Evolutionary conservation across 2,888 invertebrate genomes (phyloP).

Genomic region (Linnaemya tessellans): DNA sequence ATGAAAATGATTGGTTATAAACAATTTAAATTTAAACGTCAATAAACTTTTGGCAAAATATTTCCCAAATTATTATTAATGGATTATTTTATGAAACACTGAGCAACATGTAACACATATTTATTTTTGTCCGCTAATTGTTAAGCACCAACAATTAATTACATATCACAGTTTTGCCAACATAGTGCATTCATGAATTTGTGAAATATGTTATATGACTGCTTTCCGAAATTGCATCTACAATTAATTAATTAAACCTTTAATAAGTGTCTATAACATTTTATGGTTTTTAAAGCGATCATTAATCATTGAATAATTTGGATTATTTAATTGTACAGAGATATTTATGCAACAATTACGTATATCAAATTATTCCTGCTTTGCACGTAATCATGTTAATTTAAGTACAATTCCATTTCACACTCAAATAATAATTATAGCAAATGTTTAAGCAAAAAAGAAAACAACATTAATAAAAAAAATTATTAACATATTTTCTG

Average conservation of each 20-base stretch:
- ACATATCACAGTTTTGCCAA: too few relatives aligned
- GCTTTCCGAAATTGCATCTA: background rate
- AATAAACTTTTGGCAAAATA: too few relatives aligned
- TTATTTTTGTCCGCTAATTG: too few relatives aligned
- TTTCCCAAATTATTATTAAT: too few relatives aligned
- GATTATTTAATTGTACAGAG: slow-evolving; percentile 17
- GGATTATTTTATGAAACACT: too few relatives aligned
- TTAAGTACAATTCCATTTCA: slow-evolving; percentile 45
- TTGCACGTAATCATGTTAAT: slow-evolving; percentile 69
- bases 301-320: slow-evolving; percentile 49
- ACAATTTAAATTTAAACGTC: too few relatives aligned
- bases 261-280: slow-evolving; percentile 8
- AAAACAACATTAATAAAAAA: slow-evolving; percentile 35
- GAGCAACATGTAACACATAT: too few relatives aligned
- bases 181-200: background rate
- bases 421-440: slow-evolving; percentile 51
- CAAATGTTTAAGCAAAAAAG: slow-evolving; percentile 14
- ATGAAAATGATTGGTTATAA: too few relatives aligned
- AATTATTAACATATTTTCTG: slow-evolving; percentile 32
- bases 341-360: slow-evolving; percentile 58
- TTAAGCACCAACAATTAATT: too few relatives aligned
- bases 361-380: slow-evolving; percentile 66
- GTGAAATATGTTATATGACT: background rate
- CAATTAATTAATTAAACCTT: background rate
- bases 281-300: slow-evolving; percentile 11